Evolutionary conservation across 2,113 vertebrate species (phyloP).

Genomic region (Hypanus sabinus): DNA sequence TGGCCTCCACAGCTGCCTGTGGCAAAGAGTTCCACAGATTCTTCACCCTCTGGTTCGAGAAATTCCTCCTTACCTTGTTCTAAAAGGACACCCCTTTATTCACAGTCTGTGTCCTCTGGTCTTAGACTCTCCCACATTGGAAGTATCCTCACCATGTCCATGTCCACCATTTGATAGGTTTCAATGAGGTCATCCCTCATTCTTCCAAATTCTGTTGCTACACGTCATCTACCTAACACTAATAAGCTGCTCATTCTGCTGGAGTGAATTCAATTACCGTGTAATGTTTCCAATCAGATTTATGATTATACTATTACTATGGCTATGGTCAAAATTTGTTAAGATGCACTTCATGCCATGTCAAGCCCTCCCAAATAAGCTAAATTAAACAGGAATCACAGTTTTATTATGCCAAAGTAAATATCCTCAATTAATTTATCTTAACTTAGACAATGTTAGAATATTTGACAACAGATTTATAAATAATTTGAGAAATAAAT

Average conservation of each 20-base stretch:
- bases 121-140: too few species aligned
- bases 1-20: too few species aligned
- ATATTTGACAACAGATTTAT: slow-evolving; percentile 1
- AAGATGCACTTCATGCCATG: neutral
- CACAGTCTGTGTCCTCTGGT: too few species aligned
- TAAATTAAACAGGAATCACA: neutral
- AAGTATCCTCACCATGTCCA: too few species aligned
- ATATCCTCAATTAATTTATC: neutral
- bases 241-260: neutral
- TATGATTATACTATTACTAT: neutral
- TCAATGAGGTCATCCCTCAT: too few species aligned
- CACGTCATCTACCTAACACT: neutral
- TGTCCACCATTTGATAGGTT: too few species aligned
- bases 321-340: neutral
- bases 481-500: neutral
- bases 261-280: slow-evolving; percentile 4
- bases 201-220: neutral
- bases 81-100: too few species aligned
- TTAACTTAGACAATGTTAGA: neutral
- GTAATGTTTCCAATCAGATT: neutral
- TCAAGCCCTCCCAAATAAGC: neutral
- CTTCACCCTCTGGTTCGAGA: too few species aligned
- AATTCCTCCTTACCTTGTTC: too few species aligned
- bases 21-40: too few species aligned
- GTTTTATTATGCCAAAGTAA: neutral